phyloP scores from a whole-genome alignment of 1,140 invertebrate species.

The Glomeris maerens region DNA sequence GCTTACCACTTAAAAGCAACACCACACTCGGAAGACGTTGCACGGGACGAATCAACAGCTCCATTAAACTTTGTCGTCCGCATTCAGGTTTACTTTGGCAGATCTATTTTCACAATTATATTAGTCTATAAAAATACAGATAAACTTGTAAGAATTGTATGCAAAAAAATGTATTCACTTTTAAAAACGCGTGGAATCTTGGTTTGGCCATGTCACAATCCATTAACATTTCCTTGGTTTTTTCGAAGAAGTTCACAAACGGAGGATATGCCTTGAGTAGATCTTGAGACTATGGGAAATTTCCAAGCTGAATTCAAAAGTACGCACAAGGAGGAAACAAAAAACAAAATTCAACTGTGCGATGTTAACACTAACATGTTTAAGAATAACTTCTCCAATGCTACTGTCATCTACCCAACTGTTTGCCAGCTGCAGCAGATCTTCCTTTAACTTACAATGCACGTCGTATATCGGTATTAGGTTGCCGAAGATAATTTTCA shows the following conservation, averaged over 20 bases:
- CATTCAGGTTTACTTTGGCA: conserved; percentile 61
- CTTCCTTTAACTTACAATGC: conserved; percentile 68
- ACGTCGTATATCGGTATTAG: conserved; percentile 85
- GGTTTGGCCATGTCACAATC: conserved; percentile 82
- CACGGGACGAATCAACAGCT: conserved; percentile 88
- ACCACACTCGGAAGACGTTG: conserved; percentile 90
- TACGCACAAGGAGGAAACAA: not conserved
- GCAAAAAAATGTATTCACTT: conserved; percentile 87
- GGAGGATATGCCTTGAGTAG: conserved; percentile 87
- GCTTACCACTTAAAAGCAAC: conserved; percentile 75
- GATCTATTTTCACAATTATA: conserved; percentile 12
- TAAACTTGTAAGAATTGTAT: no score
- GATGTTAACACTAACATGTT: conserved; percentile 45
- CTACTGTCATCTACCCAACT: conserved; percentile 71
- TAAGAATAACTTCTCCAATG: conserved; percentile 74
- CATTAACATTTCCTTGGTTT: conserved; percentile 80
- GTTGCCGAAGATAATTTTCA: conserved; percentile 92
- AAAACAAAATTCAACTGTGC: conserved; percentile 11
- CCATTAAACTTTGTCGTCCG: conserved; percentile 81
- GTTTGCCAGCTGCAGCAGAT: conserved; percentile 49
- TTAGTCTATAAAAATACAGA: conserved; percentile 6
- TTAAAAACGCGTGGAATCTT: conserved; percentile 94
- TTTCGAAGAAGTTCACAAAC: conserved; percentile 95
- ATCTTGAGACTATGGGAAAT: conserved; percentile 32
- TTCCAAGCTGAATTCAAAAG: no score